Evolutionary conservation across 2,113 vertebrate species (phyloP).

Genomic region (Thunnus maccoyii): DNA sequence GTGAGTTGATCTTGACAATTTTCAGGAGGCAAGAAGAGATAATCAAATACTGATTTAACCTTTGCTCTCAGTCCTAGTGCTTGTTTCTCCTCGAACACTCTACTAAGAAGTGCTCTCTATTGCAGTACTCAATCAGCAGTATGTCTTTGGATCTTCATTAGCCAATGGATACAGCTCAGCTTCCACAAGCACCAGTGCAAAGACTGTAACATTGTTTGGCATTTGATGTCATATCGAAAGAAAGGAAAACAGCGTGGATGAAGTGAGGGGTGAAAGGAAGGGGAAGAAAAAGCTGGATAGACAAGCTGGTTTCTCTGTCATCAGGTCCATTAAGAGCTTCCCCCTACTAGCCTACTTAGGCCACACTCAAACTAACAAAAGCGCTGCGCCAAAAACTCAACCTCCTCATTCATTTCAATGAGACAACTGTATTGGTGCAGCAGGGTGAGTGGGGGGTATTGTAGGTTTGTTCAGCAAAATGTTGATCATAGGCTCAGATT

Average conservation of each 20-base stretch:
- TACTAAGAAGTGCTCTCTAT: neutral
- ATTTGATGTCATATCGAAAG: conserved; percentile 22
- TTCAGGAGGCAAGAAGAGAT: neutral
- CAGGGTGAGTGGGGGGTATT: too few relatives aligned
- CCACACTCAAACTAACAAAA: conserved; percentile 8
- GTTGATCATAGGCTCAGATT: too few relatives aligned
- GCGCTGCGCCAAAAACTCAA: conserved; percentile 1
- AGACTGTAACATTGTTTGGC: conserved; percentile 38
- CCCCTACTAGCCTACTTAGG: conserved; percentile 52
- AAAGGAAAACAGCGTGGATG: conserved; percentile 32
- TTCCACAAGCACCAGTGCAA: neutral
- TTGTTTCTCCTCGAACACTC: neutral
- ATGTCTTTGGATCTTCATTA: neutral
- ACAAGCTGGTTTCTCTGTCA: conserved; percentile 39
- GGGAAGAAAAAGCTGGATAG: conserved; percentile 22
- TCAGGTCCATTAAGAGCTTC: conserved; percentile 47
- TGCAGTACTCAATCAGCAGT: neutral
- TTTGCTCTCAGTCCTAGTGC: neutral
- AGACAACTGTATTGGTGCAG: too few relatives aligned
- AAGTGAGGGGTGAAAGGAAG: conserved; percentile 26
- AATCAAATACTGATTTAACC: neutral
- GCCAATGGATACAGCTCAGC: neutral
- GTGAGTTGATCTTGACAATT: too few relatives aligned
- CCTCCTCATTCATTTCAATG: neutral
- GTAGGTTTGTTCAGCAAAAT: too few relatives aligned